Evolutionary conservation across 2,797 vertebrate species (phyloP).

Genomic region (Dendrocincla tyrannina): DNA sequence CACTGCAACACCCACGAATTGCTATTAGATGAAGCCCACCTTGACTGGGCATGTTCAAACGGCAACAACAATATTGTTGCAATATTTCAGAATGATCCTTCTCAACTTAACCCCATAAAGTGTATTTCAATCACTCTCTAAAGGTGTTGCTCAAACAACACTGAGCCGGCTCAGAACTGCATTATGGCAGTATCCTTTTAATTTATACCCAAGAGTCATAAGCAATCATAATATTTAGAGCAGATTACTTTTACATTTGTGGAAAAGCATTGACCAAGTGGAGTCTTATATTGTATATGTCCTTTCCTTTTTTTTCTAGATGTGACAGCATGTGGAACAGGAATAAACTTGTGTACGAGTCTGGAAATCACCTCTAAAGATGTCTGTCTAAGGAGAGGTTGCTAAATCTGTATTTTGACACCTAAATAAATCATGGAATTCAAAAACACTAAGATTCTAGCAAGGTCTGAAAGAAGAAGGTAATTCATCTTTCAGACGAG

Average conservation of each 20-base stretch:
- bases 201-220: neutral
- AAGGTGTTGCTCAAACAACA: neutral
- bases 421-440: neutral
- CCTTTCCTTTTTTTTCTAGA: neutral
- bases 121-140: neutral
- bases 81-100: neutral
- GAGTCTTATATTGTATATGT: neutral
- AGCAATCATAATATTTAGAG: neutral
- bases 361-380: neutral
- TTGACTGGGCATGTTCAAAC: neutral
- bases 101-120: neutral
- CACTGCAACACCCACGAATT: neutral
- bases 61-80: neutral
- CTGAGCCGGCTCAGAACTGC: neutral
- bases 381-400: neutral
- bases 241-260: neutral
- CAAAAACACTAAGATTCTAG: neutral
- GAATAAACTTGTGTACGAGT: neutral
- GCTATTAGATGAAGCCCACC: neutral
- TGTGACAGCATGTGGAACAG: neutral
- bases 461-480: neutral
- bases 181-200: neutral
- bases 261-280: neutral
- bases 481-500: conserved; percentile 4
- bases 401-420: neutral